Evolutionary conservation across 2,797 vertebrate species (phyloP).

Genomic region (Falco cherrug): DNA sequence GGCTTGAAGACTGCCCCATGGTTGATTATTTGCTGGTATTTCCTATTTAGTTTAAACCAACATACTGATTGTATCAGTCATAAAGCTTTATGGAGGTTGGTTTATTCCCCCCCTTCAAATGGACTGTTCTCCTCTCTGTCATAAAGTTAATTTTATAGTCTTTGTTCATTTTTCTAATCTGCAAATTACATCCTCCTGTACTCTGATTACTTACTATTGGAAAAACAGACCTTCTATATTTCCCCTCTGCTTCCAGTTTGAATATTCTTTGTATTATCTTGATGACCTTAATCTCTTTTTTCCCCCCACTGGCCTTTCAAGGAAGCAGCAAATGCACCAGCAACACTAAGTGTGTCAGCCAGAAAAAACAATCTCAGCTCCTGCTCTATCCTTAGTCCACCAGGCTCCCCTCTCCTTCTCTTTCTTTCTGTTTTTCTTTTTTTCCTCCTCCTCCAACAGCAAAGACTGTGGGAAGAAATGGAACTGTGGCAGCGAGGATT

Average conservation of each 20-base stretch:
- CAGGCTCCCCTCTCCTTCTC: background rate
- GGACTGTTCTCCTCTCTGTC: conserved; percentile 71
- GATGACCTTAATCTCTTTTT: conserved; percentile 77
- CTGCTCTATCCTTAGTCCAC: background rate
- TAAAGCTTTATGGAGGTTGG: conserved; percentile 72
- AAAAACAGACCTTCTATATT: conserved; percentile 73
- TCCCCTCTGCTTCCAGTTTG: conserved; percentile 74
- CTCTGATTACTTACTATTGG: conserved; percentile 78
- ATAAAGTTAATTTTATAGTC: conserved; percentile 82
- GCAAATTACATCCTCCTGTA: conserved; percentile 81
- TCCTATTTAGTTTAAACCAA: conserved; percentile 74
- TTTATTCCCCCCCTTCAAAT: conserved; percentile 72
- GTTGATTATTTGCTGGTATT: conserved; percentile 68
- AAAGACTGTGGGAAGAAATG: conserved; percentile 52
- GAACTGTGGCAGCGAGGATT: background rate
- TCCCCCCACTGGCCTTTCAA: conserved; percentile 45
- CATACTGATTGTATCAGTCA: conserved; percentile 77
- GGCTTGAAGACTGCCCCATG: background rate
- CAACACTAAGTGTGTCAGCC: background rate
- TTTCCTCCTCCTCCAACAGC: background rate
- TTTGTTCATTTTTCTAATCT: conserved; percentile 83
- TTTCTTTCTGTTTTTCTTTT: background rate
- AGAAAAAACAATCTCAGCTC: conserved; percentile 37
- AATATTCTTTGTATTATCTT: conserved; percentile 79
- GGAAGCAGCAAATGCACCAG: conserved; percentile 53